phyloP scores from a whole-genome alignment of 1,140 invertebrate species.

The Maconellicoccus hirsutus region DNA sequence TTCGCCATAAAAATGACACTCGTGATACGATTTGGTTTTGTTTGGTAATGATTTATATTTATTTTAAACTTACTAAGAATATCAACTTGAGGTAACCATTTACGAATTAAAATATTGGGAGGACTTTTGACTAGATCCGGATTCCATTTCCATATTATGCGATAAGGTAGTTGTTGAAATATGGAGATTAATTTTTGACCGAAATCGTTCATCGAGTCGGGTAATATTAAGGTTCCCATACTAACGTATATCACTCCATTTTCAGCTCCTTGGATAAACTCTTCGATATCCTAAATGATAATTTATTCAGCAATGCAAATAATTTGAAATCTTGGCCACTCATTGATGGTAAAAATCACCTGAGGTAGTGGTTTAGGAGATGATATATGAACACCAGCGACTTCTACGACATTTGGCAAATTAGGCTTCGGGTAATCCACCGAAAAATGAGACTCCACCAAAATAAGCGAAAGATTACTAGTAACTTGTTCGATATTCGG shows the following conservation, averaged over 20 bases:
- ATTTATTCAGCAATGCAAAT: too few species aligned
- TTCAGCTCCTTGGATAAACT: conserved; percentile 28
- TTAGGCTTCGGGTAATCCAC: conserved; percentile 33
- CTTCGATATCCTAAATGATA: conserved; percentile 13
- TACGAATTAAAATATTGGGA: neutral
- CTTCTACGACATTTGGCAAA: conserved; percentile 35
- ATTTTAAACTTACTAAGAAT: conserved; percentile 13
- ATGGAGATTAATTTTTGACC: neutral
- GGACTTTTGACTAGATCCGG: neutral
- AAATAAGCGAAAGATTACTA: conserved; percentile 35
- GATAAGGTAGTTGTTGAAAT: neutral
- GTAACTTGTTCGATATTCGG: conserved; percentile 28
- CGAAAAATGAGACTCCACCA: conserved; percentile 37
- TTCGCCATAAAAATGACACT: too few species aligned
- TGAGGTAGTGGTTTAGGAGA: conserved; percentile 42
- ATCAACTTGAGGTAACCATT: neutral
- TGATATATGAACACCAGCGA: conserved; percentile 39
- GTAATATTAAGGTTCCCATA: conserved; percentile 27
- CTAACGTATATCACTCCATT: conserved; percentile 31
- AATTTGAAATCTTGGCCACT: too few species aligned
- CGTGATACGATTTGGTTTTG: too few species aligned
- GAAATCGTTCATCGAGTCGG: neutral
- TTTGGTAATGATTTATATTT: too few species aligned
- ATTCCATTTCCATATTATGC: conserved; percentile 3
- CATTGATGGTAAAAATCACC: too few species aligned